Base-by-base conservation (phyloP, 2,797 vertebrate genomes). In the Bradypodion ventrale region DNA sequence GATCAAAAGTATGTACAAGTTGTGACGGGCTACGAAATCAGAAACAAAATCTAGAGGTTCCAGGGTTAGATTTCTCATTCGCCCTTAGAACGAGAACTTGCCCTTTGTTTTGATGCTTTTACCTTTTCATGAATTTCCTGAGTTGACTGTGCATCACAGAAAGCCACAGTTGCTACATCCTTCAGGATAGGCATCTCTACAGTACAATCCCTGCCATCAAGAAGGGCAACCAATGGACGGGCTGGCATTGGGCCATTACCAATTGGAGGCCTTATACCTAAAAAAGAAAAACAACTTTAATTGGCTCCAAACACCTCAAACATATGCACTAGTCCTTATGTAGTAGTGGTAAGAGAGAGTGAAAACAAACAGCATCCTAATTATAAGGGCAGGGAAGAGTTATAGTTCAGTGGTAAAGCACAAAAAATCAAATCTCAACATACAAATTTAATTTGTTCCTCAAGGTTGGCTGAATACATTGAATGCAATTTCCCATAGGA, bases 81-180 rank as follows among this genome's bases (percentile, higher is more conserved):
- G 75, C 75, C 16, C 42, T 29, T 75, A 25, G 63, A 69, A 83
- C 42, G 27, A 2, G 74, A 76, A 40, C 44, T 69, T 44, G 2
- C 27, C 8, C 1, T 49, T 7, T 74, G 37, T 27, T 35, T 27
- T 29, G 35, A 7, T 10, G 19, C 56, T 29, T 25, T 85, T 92
- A 98, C 97, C 96, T 98, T 98, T 94, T 98, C 97, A 25, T 98
- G 97, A 86, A 98, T 98, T 95, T 98, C 97, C 95, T 98, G 97
- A 93, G 97, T 98, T 89, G 97, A 97, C 92, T 98, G 97, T 88
- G 97, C 97, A 76, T 98, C 97, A 46, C 97, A 98, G 94, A 98
- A 98, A 56, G 97, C 97, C 90, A 98, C 97, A 3, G 97, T 98
- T 85, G 97, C 97, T 92, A 98, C 97, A 91, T 98, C 97, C 93